Conservation (phyloP, 2,797 vertebrate species). For the Arnoldichthys spilopterus region DNA sequence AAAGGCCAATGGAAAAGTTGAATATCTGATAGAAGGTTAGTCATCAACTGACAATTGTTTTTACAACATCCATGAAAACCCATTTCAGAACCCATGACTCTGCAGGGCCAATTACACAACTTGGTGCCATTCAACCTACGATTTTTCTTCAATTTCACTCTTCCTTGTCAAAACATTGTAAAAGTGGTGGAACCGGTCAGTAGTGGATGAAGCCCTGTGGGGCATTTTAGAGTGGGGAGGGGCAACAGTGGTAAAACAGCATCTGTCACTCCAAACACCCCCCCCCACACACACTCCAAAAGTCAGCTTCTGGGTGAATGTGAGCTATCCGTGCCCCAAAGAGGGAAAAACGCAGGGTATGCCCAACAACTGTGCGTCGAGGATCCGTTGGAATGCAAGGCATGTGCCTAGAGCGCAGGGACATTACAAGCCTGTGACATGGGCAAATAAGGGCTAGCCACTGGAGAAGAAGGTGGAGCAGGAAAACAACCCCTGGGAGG, state of each 20-base stretch:
- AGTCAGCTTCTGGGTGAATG: constrained; percentile 83
- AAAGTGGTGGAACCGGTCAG: neutral
- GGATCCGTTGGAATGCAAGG: constrained; percentile 88
- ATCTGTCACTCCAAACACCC: constrained; percentile 91
- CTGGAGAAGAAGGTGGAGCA: constrained; percentile 59
- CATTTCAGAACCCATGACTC: neutral
- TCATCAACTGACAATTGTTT: constrained; percentile 5
- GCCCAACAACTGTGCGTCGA: constrained; percentile 90
- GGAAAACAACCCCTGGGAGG: neutral
- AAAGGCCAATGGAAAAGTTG: neutral
- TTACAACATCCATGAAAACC: constrained; percentile 5
- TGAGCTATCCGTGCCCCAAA: constrained; percentile 73
- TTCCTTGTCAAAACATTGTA: neutral
- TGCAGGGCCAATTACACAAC: neutral
- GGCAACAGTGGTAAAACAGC: constrained; percentile 61
- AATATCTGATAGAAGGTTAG: neutral
- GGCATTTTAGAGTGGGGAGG: constrained; percentile 66
- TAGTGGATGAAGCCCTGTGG: constrained; percentile 68
- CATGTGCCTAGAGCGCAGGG: constrained; percentile 80
- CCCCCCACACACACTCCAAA: constrained; percentile 60
- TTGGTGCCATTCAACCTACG: constrained; percentile 17
- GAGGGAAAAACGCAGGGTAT: constrained; percentile 83
- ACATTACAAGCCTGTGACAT: constrained; percentile 69
- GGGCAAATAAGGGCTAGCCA: constrained; percentile 63
- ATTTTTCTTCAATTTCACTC: constrained; percentile 26